Conservation (phyloP, 1,140 invertebrate genomes). For the Tigriopus japonicus region DNA sequence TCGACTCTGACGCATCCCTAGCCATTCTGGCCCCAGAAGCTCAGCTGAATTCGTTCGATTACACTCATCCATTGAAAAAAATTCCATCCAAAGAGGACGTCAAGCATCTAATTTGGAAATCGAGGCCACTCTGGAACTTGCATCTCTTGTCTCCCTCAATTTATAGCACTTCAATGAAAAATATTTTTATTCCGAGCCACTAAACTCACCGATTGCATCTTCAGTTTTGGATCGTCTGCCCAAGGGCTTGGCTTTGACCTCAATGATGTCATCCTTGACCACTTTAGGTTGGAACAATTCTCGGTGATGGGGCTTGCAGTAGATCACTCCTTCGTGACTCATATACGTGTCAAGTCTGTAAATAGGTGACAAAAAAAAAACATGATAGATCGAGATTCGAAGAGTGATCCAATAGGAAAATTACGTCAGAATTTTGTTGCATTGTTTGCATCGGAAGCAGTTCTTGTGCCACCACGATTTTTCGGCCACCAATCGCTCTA, state of each 20-base stretch:
- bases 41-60: too few relatives aligned
- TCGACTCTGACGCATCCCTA: too few relatives aligned
- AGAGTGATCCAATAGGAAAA: conserved; percentile 18
- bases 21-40: too few relatives aligned
- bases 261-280: conserved; percentile 26
- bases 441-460: conserved; percentile 73
- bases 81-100: too few relatives aligned
- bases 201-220: too few relatives aligned
- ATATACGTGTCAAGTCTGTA: conserved; percentile 68
- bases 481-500: conserved; percentile 79
- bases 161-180: too few relatives aligned
- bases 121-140: too few relatives aligned
- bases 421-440: conserved; percentile 68
- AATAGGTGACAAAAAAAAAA: conserved; percentile 17
- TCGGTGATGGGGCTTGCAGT: conserved; percentile 84
- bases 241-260: background rate
- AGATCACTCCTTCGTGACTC: conserved; percentile 64
- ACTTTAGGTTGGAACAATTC: conserved; percentile 75
- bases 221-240: too few relatives aligned
- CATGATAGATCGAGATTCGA: conserved; percentile 13
- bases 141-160: too few relatives aligned
- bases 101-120: too few relatives aligned
- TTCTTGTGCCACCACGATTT: conserved; percentile 69
- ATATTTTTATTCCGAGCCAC: too few relatives aligned
- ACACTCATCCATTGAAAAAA: too few relatives aligned